Conservation (phyloP, 2,888 invertebrate genomes). For the Melipona bicolor region DNA sequence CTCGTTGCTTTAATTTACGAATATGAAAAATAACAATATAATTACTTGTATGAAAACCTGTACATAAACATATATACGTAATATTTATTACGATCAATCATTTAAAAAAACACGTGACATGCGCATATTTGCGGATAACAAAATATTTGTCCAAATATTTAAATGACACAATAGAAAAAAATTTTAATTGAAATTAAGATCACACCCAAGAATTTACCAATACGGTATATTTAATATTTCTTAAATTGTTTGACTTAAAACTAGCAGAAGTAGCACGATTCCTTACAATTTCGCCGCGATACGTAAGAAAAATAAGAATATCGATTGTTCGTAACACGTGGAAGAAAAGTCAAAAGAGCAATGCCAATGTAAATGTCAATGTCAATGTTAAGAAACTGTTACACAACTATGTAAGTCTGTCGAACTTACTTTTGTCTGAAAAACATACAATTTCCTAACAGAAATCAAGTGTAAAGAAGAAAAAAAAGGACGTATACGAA, state of each 20-base stretch:
- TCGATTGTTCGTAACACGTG: not conserved
- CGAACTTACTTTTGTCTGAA: not conserved
- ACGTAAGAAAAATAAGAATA: not conserved
- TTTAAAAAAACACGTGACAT: not conserved
- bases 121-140: not conserved
- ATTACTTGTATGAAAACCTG: not conserved
- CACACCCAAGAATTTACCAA: not conserved
- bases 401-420: not conserved
- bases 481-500: not conserved
- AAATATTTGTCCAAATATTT: not conserved
- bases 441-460: not conserved
- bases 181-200: not conserved
- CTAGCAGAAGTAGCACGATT: not conserved
- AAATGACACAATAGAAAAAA: not conserved
- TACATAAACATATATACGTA: not conserved
- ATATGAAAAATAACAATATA: not conserved
- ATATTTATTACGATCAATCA: not conserved
- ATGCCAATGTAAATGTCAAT: not conserved
- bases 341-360: not conserved
- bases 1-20: not conserved
- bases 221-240: not conserved
- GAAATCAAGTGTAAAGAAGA: slow-evolving; percentile 13
- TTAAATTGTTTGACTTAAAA: not conserved
- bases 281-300: not conserved
- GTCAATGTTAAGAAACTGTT: not conserved